phyloP scores from a whole-genome alignment of 1,140 invertebrate species.

The Drosophila punjabiensis region DNA sequence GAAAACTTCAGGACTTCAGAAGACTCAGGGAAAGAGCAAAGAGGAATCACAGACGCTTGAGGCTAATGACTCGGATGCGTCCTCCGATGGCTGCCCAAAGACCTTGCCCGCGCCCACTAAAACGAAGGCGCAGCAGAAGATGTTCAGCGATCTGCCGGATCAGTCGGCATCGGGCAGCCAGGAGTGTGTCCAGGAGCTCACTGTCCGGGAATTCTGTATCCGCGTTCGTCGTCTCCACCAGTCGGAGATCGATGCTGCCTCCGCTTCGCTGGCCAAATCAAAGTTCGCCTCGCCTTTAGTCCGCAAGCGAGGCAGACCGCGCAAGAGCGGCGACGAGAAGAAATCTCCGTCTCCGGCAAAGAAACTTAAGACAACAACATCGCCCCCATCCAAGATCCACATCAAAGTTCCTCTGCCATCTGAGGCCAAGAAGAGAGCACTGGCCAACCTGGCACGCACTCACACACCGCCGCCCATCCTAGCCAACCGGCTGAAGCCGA shows the following conservation, averaged over 20 bases:
- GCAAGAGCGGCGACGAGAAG: neutral
- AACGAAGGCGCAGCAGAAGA: constrained; percentile 68
- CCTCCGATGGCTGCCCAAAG: neutral
- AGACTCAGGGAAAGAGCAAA: neutral
- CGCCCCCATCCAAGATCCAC: constrained; percentile 24
- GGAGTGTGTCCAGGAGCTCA: neutral
- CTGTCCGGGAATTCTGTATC: neutral
- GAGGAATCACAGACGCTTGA: neutral
- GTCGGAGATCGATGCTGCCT: constrained; percentile 6
- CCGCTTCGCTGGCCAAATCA: neutral
- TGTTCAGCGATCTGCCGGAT: constrained; percentile 47
- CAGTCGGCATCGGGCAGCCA: neutral
- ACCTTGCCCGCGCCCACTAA: constrained; percentile 42
- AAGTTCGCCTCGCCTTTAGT: neutral
- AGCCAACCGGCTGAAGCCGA: neutral
- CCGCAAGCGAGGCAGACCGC: constrained; percentile 12
- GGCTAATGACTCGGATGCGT: neutral
- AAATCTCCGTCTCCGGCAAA: constrained; percentile 12
- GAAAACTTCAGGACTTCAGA: neutral
- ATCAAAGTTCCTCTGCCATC: constrained; percentile 43
- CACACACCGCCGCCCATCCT: constrained; percentile 49
- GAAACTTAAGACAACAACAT: constrained; percentile 6
- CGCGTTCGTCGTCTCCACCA: constrained; percentile 3
- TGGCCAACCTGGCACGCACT: neutral
- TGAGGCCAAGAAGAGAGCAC: constrained; percentile 9